Evolutionary conservation across 2,888 invertebrate species (phyloP).

Genomic region (Pseudeuparius sepicola): DNA sequence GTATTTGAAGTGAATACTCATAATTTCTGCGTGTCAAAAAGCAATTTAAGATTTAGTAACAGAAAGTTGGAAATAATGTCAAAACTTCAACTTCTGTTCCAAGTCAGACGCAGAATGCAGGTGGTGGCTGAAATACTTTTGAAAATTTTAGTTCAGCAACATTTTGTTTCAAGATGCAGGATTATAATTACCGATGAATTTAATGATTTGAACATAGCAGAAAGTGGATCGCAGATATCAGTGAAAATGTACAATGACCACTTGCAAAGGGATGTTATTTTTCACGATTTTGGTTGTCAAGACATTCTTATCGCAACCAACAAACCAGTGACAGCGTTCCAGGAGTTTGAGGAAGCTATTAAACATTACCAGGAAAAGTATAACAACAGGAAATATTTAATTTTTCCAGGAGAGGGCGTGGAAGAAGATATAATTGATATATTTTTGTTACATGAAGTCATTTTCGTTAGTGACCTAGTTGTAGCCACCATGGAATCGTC

Average conservation of each 20-base stretch:
- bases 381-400: slow-evolving; percentile 13
- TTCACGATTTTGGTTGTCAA: slow-evolving; percentile 20
- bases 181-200: slow-evolving; percentile 4
- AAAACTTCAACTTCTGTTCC: too few species aligned
- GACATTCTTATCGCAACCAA: slow-evolving; percentile 15
- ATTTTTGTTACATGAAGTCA: slow-evolving; percentile 13
- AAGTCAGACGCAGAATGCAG: too few species aligned
- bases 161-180: slow-evolving; percentile 12
- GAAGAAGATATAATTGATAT: slow-evolving; percentile 8
- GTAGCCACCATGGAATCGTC: slow-evolving; percentile 2
- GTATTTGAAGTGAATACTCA: too few species aligned
- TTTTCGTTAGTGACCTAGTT: slow-evolving; percentile 16
- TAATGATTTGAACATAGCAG: neutral
- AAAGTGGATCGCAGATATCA: too few species aligned
- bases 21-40: too few species aligned
- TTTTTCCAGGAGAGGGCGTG: slow-evolving; percentile 9
- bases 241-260: neutral
- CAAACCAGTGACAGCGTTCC: slow-evolving; percentile 11
- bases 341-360: slow-evolving; percentile 16
- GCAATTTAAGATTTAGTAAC: too few species aligned
- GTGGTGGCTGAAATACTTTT: slow-evolving; percentile 10
- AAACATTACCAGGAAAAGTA: slow-evolving; percentile 12
- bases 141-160: slow-evolving; percentile 11
- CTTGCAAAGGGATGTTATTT: slow-evolving; percentile 12
- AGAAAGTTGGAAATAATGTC: too few species aligned